Conservation (phyloP, 2,888 invertebrate genomes). For the Oscheius sp. region DNA sequence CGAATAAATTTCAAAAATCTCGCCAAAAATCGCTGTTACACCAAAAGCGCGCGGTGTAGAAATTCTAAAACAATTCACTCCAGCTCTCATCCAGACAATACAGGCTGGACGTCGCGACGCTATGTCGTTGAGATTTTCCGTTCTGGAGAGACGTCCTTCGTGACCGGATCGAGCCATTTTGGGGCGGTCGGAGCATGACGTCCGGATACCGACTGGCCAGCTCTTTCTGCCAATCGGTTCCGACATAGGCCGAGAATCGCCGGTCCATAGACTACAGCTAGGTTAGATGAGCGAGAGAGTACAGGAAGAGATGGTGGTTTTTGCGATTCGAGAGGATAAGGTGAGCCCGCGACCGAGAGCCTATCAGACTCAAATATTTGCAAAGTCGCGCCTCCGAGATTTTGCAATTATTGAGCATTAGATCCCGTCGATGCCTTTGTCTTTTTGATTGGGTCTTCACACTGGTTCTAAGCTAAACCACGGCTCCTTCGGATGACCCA, state of each 20-base stretch:
- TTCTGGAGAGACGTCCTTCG: slow-evolving; percentile 11
- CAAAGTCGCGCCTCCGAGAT: slow-evolving; percentile 17
- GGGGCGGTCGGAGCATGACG: slow-evolving; percentile 29
- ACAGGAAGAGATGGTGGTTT: slow-evolving; percentile 26
- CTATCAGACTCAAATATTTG: slow-evolving; percentile 29
- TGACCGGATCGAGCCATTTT: slow-evolving; percentile 4
- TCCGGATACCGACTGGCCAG: slow-evolving; percentile 32
- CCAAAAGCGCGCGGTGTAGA: background rate
- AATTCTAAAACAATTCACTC: background rate
- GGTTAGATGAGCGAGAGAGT: background rate
- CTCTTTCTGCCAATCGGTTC: slow-evolving; percentile 27
- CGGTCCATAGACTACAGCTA: slow-evolving; percentile 32
- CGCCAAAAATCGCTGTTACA: too few species aligned
- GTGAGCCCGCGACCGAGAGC: slow-evolving; percentile 9
- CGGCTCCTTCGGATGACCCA: too few species aligned
- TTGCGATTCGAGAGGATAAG: slow-evolving; percentile 36
- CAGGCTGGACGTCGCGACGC: slow-evolving; percentile 4
- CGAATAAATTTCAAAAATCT: too few species aligned
- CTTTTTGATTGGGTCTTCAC: too few species aligned
- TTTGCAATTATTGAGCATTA: slow-evolving; percentile 20
- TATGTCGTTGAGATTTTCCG: slow-evolving; percentile 5
- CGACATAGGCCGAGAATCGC: slow-evolving; percentile 32
- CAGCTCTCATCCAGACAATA: slow-evolving; percentile 28
- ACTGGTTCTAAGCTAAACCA: too few species aligned
- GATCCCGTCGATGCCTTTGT: background rate